phyloP scores from a whole-genome alignment of 2,888 invertebrate genomes.

The Calameuta idolon region DNA sequence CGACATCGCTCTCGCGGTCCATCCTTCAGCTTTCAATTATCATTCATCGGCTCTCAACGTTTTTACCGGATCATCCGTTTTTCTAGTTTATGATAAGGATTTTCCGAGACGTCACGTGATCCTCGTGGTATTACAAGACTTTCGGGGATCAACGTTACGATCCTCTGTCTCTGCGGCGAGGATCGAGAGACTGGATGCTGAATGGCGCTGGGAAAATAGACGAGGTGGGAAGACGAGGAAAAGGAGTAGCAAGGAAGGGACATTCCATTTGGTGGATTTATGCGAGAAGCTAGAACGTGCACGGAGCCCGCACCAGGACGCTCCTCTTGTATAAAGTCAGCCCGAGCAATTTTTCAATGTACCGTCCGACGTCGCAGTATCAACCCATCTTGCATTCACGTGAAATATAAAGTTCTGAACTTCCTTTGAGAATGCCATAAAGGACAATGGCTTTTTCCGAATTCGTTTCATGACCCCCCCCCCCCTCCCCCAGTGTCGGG shows the following conservation, averaged over 20 bases:
- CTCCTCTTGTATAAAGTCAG: neutral
- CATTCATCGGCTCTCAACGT: neutral
- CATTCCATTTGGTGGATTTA: constrained; percentile 55
- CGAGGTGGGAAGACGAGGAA: neutral
- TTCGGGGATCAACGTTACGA: neutral
- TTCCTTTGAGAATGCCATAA: neutral
- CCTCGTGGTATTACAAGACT: neutral
- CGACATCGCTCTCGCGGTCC: neutral
- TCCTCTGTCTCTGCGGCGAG: neutral
- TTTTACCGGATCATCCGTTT: neutral
- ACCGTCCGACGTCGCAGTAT: neutral
- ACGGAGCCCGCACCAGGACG: neutral
- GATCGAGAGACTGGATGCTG: neutral
- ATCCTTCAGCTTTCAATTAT: neutral
- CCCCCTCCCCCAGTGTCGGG: neutral
- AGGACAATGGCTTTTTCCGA: neutral
- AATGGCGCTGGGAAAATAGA: neutral
- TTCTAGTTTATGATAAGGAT: neutral
- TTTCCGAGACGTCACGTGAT: neutral
- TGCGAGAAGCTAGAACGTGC: constrained; percentile 17
- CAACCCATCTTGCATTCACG: neutral
- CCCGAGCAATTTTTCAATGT: neutral
- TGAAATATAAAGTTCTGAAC: constrained; percentile 1
- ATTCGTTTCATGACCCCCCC: neutral
- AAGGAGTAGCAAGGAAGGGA: constrained; percentile 23